Percentiles rank a stretch among this genome's conserved stretches.
phyloP scores from a whole-genome alignment of 1,140 invertebrate genomes.

The Dinoponera quadriceps region DNA sequence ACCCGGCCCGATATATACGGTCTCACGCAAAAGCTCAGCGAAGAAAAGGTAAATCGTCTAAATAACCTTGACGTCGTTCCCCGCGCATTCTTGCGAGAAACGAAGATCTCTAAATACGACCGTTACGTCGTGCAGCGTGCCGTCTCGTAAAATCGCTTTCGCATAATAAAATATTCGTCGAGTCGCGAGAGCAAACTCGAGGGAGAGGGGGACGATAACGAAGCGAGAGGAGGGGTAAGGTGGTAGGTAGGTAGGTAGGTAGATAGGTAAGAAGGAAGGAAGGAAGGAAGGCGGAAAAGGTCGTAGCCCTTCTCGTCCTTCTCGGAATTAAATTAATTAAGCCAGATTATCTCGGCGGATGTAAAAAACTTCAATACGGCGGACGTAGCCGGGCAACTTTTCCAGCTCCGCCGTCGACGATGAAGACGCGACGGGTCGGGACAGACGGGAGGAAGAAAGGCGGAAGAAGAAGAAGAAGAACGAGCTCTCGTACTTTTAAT shows the following conservation, averaged over 20 bases:
- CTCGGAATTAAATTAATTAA: constrained; percentile 76
- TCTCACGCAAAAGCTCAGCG: background rate
- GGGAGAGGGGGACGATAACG: constrained; percentile 32
- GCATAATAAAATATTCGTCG: constrained; percentile 53
- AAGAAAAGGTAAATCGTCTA: constrained; percentile 21
- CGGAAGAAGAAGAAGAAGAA: background rate
- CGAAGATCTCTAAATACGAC: constrained; percentile 15
- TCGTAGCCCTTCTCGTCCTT: constrained; percentile 24
- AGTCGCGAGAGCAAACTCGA: constrained; percentile 3
- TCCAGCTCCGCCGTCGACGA: constrained; percentile 33
- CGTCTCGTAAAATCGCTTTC: constrained; percentile 49
- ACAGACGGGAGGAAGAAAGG: background rate
- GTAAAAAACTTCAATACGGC: constrained; percentile 72
- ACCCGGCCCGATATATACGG: background rate
- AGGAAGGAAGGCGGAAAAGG: background rate
- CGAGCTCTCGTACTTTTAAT: constrained; percentile 73
- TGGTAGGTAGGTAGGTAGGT: background rate
- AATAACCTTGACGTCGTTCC: constrained; percentile 21
- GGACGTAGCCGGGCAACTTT: constrained; percentile 44
- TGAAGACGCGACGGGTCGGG: constrained; percentile 4
- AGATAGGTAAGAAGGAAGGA: background rate
- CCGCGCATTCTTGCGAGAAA: constrained; percentile 19
- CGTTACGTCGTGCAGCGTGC: constrained; percentile 31
- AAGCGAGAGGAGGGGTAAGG: background rate
- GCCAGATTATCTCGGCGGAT: constrained; percentile 71